Evolutionary conservation across 2,797 vertebrate species (phyloP), one percentile per base, ranked within the genome.

Genomic region (Moxostoma hubbsi): DNA sequence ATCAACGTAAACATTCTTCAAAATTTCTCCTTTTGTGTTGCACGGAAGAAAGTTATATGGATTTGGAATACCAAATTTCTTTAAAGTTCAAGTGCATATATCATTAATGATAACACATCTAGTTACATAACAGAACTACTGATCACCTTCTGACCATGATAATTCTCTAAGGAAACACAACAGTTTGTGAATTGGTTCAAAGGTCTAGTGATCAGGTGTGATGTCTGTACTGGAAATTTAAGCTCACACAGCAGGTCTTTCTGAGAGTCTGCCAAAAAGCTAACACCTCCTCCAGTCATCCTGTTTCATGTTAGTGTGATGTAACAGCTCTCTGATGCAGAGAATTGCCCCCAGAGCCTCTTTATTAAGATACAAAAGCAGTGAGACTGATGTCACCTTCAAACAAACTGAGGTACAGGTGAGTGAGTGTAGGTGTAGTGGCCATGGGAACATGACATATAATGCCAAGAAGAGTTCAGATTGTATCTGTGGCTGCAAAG

Each of bases 311-410:
- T 64, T 65, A 63, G 36, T 36, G 51, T 58, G 73, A 57, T 49
- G 73, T 58, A 53, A 74, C 12, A 16, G 53, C 18, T 15, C 49
- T 67, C 43, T 77, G 62, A 62, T 71, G 16, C 73, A 77, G 77
- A 57, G 55, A 68, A 76, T 63, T 36, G 53, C 58, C 73, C n/a
- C 43, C 50, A 66, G 54, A 58, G 78, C 9, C 18, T 57, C 73
- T 76, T 9, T 36, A 76, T 75, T 76, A 75, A 57, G 74, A 63
- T 45, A 63, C 5, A 49, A 64, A 58, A n/a, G 66, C 51, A 66
- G 24, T 1, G 50, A 75, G 66, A 24, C 15, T 15, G 45, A 71
- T 72, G 70, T 64, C 46, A 65, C 82, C 73, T 80, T 74, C 73
- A 80, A 66, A 63, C 11, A 8, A 49, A 68, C 62, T 0, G 55